Percentiles rank a stretch among this genome's conserved stretches.
Conservation (phyloP, 2,888 invertebrate genomes). For the Synanthedon andrenaeformis region DNA sequence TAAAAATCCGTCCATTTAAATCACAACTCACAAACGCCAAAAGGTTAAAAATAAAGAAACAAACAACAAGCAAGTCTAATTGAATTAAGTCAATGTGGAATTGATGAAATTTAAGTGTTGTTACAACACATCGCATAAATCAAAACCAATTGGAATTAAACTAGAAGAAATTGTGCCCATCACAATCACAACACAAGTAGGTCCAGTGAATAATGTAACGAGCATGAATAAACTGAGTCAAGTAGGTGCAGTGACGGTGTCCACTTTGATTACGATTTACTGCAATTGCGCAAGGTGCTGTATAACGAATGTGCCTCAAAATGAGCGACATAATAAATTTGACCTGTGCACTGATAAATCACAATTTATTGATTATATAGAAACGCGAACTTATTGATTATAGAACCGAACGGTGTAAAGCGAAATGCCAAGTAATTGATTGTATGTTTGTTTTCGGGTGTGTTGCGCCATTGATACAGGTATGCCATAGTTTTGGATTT, state of each 20-base stretch:
- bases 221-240: neutral
- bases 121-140: neutral
- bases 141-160: neutral
- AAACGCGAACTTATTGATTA: neutral
- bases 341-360: neutral
- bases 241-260: neutral
- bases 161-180: neutral
- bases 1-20: too few relatives aligned
- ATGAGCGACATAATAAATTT: neutral
- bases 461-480: neutral
- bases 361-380: neutral
- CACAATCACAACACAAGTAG: neutral
- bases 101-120: neutral
- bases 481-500: neutral
- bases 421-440: neutral
- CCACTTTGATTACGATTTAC: neutral
- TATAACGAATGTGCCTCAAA: neutral
- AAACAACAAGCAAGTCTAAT: too few relatives aligned
- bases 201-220: neutral
- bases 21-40: too few relatives aligned
- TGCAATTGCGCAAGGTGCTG: neutral
- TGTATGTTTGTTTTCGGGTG: neutral
- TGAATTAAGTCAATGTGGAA: too few relatives aligned
- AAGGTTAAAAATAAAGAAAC: too few relatives aligned
- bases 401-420: neutral